Base-by-base conservation (phyloP, 2,113 vertebrate genomes). In the Capreolus pygargus region DNA sequence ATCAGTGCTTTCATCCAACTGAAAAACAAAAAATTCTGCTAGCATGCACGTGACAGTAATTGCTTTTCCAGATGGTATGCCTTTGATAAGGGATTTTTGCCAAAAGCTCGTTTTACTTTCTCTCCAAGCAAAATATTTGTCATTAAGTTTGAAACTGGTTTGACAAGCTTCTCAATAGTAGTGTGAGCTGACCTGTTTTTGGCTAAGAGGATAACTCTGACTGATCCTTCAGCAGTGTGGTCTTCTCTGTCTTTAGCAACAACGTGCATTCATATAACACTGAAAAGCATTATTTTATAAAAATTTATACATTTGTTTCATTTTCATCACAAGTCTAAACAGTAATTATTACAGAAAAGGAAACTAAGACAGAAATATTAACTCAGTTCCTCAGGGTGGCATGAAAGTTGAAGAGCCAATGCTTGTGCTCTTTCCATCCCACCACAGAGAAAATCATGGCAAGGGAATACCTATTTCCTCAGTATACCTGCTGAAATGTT, bases 141-240 rank as follows among this genome's bases (percentile, higher is more conserved):
- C 91, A 97, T 97, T 97, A 97, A 98, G 86, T 96, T 97, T 96
- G 86, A 98, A 98, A 98, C 97, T 97, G 97, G 98, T 97, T 98
- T 96, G 97, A 97, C 98, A 97, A 97, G 97, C 88, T 96, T 96
- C 89, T 96, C 58, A 89, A 70, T 74, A 61, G 15, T 88, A 60
- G 61, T 84, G 43, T 93, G 76, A 95, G 79, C n/a, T 95, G 70
- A 96, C 67, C 95, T 95, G 82, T 52, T 96, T 96, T 96, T 95
- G 94, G 60, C 93, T 91, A 47, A 36, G 39, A 97, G 85, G 78
- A 33, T 95, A 95, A 86, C 70, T 93, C 23, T 57, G 64, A 86
- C 88, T 60, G 83, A 61, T 87, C 84, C 58, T 86, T 89, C 13
- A 94, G 54, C 43, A 70, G 36, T 54, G 57, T 27, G 50, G 10